These are phyloP conservation scores for Yponomeuta plumbellus DNA, from an alignment of 2,888 invertebrate species.

Conservation along the genomic window DNA sequence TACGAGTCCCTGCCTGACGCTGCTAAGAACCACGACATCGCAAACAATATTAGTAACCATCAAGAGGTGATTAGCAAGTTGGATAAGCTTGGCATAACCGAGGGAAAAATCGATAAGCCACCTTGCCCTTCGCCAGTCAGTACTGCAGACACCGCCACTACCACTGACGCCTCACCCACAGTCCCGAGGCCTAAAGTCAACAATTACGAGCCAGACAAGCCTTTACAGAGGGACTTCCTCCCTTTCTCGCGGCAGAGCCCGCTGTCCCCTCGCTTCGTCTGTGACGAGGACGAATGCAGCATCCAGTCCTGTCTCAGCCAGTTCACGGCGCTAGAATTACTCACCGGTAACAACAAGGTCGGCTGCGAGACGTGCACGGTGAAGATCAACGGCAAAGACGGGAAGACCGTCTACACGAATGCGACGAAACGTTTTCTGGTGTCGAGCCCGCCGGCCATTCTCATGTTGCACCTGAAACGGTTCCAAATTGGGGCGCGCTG, in stretches of 20 bases:
- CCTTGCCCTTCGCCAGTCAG: slow-evolving; percentile 43
- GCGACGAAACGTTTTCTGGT: slow-evolving; percentile 91
- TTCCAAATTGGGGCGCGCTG: slow-evolving; percentile 89
- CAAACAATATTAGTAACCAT: slow-evolving; percentile 45
- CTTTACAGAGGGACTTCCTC: slow-evolving; percentile 42
- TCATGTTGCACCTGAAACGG: slow-evolving; percentile 96
- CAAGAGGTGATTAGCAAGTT: slow-evolving; percentile 36
- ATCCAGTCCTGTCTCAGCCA: slow-evolving; percentile 93
- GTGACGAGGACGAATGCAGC: slow-evolving; percentile 87
- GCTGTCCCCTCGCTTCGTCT: slow-evolving; percentile 81
- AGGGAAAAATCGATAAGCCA: slow-evolving; percentile 37
- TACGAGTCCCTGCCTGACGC: slow-evolving; percentile 49
- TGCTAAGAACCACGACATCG: slow-evolving; percentile 32
- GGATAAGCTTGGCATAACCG: slow-evolving; percentile 55
- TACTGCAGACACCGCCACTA: slow-evolving; percentile 1
- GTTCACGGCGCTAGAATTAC: slow-evolving; percentile 92
- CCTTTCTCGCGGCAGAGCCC: slow-evolving; percentile 62
- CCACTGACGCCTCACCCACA: slow-evolving; percentile 31
- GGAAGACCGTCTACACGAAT: slow-evolving; percentile 86
- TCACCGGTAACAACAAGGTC: slow-evolving; percentile 95
- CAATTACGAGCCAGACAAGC: slow-evolving; percentile 49
- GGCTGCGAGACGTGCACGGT: slow-evolving; percentile 94
- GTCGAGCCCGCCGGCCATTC: slow-evolving; percentile 92
- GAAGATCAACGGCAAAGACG: slow-evolving; percentile 80
- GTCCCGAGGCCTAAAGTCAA: slow-evolving; percentile 45